Conservation (phyloP, 2,888 invertebrate species). For the Carpatolechia fugitivella region DNA sequence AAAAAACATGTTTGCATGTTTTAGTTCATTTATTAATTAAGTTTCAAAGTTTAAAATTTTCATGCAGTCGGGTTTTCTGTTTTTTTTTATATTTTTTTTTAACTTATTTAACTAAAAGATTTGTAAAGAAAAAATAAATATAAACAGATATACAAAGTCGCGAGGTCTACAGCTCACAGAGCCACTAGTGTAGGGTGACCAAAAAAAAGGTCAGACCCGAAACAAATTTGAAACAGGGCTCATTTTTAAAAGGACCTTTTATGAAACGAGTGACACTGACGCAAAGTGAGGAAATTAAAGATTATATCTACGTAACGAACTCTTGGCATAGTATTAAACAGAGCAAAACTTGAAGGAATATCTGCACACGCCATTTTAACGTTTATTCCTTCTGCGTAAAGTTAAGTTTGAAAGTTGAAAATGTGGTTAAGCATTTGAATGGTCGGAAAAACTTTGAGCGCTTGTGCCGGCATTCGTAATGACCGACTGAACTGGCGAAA, state of each 20-base stretch:
- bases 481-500: constrained; percentile 9
- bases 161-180: no score
- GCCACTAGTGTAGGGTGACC: not conserved
- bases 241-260: constrained; percentile 37
- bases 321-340: constrained; percentile 49
- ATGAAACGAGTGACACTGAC: constrained; percentile 46
- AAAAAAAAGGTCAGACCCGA: constrained; percentile 5
- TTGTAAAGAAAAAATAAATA: not conserved
- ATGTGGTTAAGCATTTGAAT: constrained; percentile 23
- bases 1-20: no score
- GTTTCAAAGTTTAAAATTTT: no score
- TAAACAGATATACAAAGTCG: no score
- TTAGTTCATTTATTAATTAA: no score
- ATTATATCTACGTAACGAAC: constrained; percentile 68
- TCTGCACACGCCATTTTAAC: constrained; percentile 25
- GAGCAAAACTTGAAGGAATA: constrained; percentile 39
- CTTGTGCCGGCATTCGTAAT: constrained; percentile 16
- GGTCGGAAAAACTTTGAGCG: constrained; percentile 22
- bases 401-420: constrained; percentile 18
- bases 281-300: constrained; percentile 66
- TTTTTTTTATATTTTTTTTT: no score
- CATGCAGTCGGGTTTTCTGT: no score
- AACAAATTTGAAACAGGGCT: constrained; percentile 38
- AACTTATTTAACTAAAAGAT: constrained; percentile 21
- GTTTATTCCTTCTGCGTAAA: constrained; percentile 18